phyloP scores from a whole-genome alignment of 2,113 vertebrate genomes.

The Oreochromis tanganicae region DNA sequence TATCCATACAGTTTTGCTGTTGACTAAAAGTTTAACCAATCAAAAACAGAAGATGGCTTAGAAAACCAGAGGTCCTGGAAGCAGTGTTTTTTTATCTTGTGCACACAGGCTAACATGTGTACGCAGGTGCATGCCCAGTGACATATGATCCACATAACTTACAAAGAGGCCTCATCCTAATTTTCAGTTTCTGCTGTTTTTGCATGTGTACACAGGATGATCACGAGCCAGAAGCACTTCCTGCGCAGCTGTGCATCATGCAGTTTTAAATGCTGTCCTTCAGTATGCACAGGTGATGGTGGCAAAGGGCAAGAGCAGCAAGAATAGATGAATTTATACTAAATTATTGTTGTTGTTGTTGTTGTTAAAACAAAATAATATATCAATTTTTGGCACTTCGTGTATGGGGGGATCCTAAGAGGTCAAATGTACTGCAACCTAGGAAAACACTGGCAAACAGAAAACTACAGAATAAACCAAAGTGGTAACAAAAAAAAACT shows the following conservation, averaged over 20 bases:
- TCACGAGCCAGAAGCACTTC: not conserved
- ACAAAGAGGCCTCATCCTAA: not conserved
- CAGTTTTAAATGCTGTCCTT: not conserved
- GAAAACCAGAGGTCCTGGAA: not conserved
- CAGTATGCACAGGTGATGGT: not conserved
- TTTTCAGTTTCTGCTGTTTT: not conserved
- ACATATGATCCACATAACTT: not conserved
- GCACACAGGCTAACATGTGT: not conserved
- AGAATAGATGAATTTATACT: not conserved
- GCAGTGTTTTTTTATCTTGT: not conserved
- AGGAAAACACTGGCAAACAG: not conserved
- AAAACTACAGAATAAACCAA: not conserved
- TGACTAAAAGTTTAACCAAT: not conserved
- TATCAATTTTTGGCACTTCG: fast-evolving
- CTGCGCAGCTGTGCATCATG: not conserved
- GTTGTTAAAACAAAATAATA: not conserved
- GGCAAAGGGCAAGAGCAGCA: not conserved
- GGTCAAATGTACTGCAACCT: not conserved
- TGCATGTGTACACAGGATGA: not conserved
- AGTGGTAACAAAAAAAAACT: not conserved
- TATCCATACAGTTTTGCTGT: not conserved
- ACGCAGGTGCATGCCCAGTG: fast-evolving
- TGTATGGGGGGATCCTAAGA: not conserved
- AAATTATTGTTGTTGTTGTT: not conserved
- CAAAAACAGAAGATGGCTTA: not conserved